Conservation (phyloP, 92 coral and sea anemone species). For the Heteractis magnifica region DNA sequence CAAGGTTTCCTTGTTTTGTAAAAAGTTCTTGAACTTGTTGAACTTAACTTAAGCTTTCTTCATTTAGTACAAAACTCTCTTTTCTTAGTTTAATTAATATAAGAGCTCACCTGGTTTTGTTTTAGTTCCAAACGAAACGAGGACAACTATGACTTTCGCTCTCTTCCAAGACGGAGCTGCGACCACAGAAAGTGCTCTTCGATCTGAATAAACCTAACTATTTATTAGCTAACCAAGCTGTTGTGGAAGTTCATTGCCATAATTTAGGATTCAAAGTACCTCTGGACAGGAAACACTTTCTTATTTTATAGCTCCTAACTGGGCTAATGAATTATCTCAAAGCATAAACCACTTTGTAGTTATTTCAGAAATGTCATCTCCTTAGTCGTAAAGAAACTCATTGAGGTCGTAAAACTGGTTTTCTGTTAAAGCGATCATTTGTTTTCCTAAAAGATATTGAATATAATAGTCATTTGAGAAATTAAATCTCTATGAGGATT, state of each 20-base stretch:
- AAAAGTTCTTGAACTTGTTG: too few relatives aligned
- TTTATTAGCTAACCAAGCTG: not conserved
- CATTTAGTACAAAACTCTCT: too few relatives aligned
- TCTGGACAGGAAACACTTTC: not conserved
- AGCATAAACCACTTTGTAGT: not conserved
- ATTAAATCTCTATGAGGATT: not conserved
- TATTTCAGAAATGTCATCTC: not conserved
- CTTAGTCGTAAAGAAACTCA: not conserved
- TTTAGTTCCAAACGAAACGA: not conserved
- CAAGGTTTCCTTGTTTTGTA: not conserved
- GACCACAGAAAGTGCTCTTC: not conserved
- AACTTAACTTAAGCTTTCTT: too few relatives aligned
- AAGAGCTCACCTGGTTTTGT: not conserved
- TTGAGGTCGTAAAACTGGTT: not conserved
- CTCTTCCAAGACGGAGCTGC: too few relatives aligned
- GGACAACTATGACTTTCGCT: too few relatives aligned
- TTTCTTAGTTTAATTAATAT: not conserved
- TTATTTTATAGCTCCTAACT: not conserved
- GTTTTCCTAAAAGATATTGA: not conserved
- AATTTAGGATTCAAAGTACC: constrained; percentile 1
- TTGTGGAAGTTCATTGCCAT: not conserved
- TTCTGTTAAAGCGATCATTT: not conserved
- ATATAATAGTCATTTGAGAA: not conserved
- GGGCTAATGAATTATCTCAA: not conserved
- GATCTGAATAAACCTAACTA: not conserved